phyloP scores from a whole-genome alignment of 2,113 vertebrate species.

The Spheniscus mendiculus region DNA sequence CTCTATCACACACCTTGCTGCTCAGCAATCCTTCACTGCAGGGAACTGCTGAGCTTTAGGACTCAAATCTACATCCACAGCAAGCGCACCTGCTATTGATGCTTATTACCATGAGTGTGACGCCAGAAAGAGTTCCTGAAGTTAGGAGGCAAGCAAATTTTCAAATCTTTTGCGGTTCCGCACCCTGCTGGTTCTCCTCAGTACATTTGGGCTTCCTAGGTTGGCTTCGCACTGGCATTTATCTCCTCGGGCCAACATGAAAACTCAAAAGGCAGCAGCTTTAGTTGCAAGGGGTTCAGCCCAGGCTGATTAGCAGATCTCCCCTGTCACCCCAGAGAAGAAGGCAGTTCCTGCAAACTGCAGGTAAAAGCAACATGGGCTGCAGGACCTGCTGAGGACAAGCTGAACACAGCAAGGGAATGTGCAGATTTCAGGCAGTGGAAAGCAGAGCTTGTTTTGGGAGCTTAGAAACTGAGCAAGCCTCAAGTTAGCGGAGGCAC shows the following conservation, averaged over 20 bases:
- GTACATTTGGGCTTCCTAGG: neutral
- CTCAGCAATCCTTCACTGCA: neutral
- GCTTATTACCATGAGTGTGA: neutral
- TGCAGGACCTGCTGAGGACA: neutral
- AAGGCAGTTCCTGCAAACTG: neutral
- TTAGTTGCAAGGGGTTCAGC: neutral
- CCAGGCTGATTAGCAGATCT: neutral
- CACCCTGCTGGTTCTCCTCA: neutral
- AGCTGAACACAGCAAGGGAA: neutral
- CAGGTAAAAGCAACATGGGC: neutral
- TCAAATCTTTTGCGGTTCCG: neutral
- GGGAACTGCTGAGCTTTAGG: neutral
- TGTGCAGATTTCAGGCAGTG: rapidly evolving
- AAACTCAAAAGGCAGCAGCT: neutral
- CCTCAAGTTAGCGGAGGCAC: neutral
- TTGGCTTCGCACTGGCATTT: neutral
- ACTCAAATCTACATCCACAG: neutral
- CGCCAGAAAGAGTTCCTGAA: neutral
- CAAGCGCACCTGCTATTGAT: neutral
- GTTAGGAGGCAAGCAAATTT: neutral
- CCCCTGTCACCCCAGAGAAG: neutral
- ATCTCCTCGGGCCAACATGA: neutral
- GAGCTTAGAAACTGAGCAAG: neutral
- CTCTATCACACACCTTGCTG: neutral
- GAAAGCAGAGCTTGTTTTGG: neutral